These are phyloP conservation scores for Bovichtus diacanthus DNA, from an alignment of 2,797 vertebrate species.

Conservation along the genomic window DNA sequence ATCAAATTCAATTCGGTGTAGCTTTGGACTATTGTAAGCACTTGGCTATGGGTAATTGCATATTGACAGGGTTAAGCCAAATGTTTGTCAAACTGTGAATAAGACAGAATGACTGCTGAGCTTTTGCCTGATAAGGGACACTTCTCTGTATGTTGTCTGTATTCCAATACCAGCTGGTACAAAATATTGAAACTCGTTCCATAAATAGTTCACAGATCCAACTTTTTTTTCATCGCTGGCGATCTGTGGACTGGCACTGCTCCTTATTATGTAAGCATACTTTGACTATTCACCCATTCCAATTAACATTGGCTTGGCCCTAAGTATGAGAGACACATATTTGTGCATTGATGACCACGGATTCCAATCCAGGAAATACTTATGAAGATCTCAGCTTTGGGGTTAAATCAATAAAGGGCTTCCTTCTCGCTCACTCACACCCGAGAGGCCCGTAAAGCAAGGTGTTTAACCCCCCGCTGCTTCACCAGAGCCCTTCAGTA, in stretches of 20 bases:
- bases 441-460: slow-evolving; percentile 17
- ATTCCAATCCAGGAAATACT: slow-evolving; percentile 29
- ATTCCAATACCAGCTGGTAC: slow-evolving; percentile 30
- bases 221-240: slow-evolving; percentile 27
- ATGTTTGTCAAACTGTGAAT: slow-evolving; percentile 72
- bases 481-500: slow-evolving; percentile 17
- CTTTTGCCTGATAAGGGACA: slow-evolving; percentile 48
- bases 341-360: slow-evolving; percentile 12
- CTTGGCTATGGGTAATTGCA: slow-evolving; percentile 75
- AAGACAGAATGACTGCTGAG: slow-evolving; percentile 52
- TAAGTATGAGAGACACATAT: background rate
- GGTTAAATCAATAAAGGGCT: slow-evolving; percentile 33
- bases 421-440: slow-evolving; percentile 21
- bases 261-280: slow-evolving; percentile 9
- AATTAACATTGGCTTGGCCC: background rate
- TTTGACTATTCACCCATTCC: background rate
- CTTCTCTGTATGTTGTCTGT: slow-evolving; percentile 27
- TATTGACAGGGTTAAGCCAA: slow-evolving; percentile 76
- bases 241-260: slow-evolving; percentile 13
- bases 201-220: slow-evolving; percentile 26
- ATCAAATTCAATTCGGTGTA: slow-evolving; percentile 73
- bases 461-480: slow-evolving; percentile 39
- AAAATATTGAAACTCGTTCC: slow-evolving; percentile 28
- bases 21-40: slow-evolving; percentile 67
- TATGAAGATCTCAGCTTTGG: slow-evolving; percentile 37